A percentile compares a stretch with the other conserved stretches of the same genome.
Evolutionary conservation across 1,140 invertebrate genomes (phyloP).

Genomic region (Mizuhopecten yessoensis): DNA sequence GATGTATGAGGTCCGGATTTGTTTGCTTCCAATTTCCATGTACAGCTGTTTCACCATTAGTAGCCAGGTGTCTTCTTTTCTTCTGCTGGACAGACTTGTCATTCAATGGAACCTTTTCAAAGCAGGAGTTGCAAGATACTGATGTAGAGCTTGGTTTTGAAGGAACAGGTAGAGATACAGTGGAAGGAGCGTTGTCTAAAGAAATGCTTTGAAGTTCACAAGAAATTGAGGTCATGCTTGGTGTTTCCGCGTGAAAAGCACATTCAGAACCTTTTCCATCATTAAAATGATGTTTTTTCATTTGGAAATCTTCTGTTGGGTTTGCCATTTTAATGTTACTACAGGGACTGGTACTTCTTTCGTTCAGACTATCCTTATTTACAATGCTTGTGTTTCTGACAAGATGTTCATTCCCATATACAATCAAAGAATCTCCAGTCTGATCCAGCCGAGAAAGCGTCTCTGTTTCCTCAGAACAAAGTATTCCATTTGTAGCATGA

Average conservation of each 20-base stretch:
- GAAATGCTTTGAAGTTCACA: background rate
- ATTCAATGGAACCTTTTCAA: background rate
- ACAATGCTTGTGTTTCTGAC: background rate
- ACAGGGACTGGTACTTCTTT: too few species aligned
- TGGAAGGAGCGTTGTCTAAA: background rate
- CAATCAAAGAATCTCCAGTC: background rate
- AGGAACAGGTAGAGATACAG: background rate
- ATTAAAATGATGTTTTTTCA: background rate
- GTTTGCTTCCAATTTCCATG: background rate
- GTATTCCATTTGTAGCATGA: background rate
- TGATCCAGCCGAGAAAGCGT: background rate
- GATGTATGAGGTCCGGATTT: background rate
- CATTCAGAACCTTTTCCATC: background rate
- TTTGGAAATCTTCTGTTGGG: background rate
- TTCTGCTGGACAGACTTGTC: background rate
- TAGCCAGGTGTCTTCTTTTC: background rate
- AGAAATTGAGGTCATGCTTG: background rate
- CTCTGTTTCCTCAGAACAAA: background rate
- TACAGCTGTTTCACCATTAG: background rate
- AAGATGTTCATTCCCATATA: background rate
- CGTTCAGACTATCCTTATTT: background rate
- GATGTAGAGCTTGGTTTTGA: background rate
- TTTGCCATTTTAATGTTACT: background rate
- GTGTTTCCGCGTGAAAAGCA: background rate
- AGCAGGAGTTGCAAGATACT: background rate